These are phyloP conservation scores for Craseonycteris thonglongyai DNA, from an alignment of 2,113 vertebrate genomes.

Conservation along the genomic window DNA sequence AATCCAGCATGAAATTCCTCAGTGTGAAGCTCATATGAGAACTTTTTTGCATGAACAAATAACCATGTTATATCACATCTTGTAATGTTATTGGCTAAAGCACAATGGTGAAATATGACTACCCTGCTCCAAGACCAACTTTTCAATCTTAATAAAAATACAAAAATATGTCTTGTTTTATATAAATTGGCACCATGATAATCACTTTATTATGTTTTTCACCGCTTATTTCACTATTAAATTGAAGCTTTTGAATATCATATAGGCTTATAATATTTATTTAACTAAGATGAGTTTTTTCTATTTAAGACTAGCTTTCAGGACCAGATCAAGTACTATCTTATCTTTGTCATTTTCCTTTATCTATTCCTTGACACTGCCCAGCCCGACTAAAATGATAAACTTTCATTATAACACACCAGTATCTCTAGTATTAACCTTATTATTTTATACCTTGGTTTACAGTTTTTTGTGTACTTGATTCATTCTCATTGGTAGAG, in stretches of 20 bases:
- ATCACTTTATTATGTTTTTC: background rate
- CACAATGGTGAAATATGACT: slow-evolving; percentile 13
- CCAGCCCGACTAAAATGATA: background rate
- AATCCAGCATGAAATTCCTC: background rate
- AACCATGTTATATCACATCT: background rate
- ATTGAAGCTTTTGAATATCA: background rate
- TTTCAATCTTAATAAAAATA: slow-evolving; percentile 12
- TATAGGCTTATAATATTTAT: slow-evolving; percentile 15
- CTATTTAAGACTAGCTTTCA: background rate
- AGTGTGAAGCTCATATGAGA: background rate
- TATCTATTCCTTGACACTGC: background rate
- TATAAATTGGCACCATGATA: background rate
- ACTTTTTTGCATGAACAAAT: background rate
- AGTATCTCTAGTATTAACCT: background rate
- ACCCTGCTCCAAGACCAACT: background rate
- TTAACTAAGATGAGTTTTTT: slow-evolving; percentile 20
- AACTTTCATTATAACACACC: background rate
- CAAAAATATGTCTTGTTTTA: slow-evolving; percentile 7
- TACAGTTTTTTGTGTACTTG: background rate
- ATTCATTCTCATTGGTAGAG: background rate
- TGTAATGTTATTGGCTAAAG: background rate
- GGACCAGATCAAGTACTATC: background rate
- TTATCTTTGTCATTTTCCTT: background rate
- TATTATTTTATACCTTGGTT: background rate
- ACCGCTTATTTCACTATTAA: slow-evolving; percentile 7